phyloP scores from a whole-genome alignment of 2,888 invertebrate species.

The Agrenia bidenticulata region DNA sequence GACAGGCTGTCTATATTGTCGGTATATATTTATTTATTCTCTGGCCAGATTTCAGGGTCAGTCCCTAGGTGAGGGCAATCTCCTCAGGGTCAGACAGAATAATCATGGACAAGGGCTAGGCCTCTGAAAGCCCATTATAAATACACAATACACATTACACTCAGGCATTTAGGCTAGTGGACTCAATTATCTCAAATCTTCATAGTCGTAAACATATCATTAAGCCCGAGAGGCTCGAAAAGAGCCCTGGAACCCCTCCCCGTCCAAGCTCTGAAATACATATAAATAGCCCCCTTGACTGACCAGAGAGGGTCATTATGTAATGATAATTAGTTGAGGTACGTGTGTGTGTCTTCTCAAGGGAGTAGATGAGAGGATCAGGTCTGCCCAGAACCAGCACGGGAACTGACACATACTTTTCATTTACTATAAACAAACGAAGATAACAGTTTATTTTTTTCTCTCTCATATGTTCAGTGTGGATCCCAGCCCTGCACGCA shows the following conservation, averaged over 20 bases:
- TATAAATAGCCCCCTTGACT: too few relatives aligned
- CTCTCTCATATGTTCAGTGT: neutral
- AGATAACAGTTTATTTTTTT: conserved; percentile 7
- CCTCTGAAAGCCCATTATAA: neutral
- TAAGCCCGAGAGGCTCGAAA: too few relatives aligned
- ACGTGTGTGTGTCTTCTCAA: too few relatives aligned
- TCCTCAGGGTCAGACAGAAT: conserved; percentile 34
- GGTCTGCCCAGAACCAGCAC: neutral
- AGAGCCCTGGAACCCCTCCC: too few relatives aligned
- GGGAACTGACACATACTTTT: conserved; percentile 8
- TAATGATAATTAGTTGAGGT: too few relatives aligned
- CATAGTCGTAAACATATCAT: too few relatives aligned
- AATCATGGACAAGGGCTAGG: conserved; percentile 11
- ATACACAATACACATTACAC: neutral
- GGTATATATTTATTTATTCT: neutral
- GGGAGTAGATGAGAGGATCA: too few relatives aligned
- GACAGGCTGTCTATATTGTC: conserved; percentile 8
- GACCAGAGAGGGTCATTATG: too few relatives aligned
- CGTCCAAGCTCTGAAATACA: too few relatives aligned
- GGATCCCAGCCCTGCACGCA: neutral
- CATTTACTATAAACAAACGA: neutral
- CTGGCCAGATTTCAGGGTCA: conserved; percentile 12
- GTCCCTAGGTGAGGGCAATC: conserved; percentile 33
- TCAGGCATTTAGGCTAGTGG: neutral
- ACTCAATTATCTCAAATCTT: conserved; percentile 3